Evolutionary conservation across 2,113 vertebrate species (phyloP).

Genomic region (Struthidea cinerea): DNA sequence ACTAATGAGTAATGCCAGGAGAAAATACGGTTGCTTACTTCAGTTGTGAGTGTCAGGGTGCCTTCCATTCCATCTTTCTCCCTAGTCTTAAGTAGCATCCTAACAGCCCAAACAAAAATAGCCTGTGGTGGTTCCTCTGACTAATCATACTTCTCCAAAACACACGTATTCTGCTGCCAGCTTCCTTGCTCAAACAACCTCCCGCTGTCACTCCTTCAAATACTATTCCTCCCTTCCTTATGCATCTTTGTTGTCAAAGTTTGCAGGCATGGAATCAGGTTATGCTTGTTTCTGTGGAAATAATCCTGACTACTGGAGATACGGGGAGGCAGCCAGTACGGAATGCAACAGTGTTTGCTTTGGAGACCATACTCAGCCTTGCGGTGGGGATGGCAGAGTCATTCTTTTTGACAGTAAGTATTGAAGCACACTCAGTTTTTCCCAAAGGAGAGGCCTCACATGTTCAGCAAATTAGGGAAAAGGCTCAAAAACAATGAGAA

Average conservation of each 20-base stretch:
- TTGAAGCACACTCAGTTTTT: neutral
- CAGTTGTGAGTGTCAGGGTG: neutral
- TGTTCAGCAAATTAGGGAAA: neutral
- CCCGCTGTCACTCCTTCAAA: neutral
- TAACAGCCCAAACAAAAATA: neutral
- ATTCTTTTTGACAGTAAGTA: slow-evolving; percentile 96
- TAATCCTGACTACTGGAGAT: slow-evolving; percentile 85
- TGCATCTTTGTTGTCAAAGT: slow-evolving; percentile 74
- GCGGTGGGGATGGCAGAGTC: slow-evolving; percentile 93
- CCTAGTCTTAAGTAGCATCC: neutral
- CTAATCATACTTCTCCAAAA: neutral
- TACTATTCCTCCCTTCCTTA: neutral
- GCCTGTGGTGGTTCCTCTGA: neutral
- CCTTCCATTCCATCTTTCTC: neutral
- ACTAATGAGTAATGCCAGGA: neutral
- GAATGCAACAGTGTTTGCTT: slow-evolving; percentile 97
- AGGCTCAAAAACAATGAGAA: neutral
- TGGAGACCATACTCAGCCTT: slow-evolving; percentile 93
- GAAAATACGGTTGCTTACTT: neutral
- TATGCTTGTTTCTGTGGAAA: slow-evolving; percentile 97
- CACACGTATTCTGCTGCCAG: neutral
- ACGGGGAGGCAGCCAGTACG: slow-evolving; percentile 83
- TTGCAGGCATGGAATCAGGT: slow-evolving; percentile 95
- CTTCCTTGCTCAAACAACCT: neutral
- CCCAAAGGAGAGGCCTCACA: slow-evolving; percentile 16